These are phyloP conservation scores for Hippocampus zosterae DNA, from an alignment of 2,113 vertebrate genomes.

Conservation along the genomic window DNA sequence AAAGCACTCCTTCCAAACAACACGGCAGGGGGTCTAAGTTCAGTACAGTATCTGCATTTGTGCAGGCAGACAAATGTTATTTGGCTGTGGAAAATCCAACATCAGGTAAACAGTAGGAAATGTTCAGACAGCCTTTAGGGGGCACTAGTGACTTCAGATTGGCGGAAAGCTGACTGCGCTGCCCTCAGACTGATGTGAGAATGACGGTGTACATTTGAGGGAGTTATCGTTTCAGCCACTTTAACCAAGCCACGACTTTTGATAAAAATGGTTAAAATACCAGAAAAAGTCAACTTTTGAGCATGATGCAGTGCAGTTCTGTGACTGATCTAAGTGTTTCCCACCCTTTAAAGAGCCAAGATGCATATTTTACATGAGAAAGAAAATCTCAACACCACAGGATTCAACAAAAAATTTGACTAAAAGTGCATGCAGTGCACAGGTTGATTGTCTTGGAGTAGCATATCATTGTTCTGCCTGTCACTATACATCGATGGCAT, in stretches of 20 bases:
- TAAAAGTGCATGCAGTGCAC: no score
- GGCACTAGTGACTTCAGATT: conserved; percentile 54
- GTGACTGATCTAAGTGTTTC: no score
- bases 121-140: conserved; percentile 48
- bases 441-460: no score
- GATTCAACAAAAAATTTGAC: no score
- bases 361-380: no score
- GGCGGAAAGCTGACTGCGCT: conserved; percentile 22
- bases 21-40: background rate
- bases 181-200: conserved; percentile 9
- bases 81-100: conserved; percentile 28
- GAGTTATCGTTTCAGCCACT: conserved; percentile 55
- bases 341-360: no score
- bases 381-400: no score
- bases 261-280: background rate
- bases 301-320: conserved; percentile 35
- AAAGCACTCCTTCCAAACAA: conserved; percentile 13
- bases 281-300: background rate
- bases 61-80: conserved; percentile 22
- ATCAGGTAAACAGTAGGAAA: conserved; percentile 17
- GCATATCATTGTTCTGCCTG: no score
- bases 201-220: conserved; percentile 28
- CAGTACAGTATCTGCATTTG: conserved; percentile 13
- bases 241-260: conserved; percentile 35
- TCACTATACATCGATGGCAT: no score